Evolutionary conservation across 2,888 invertebrate genomes (phyloP).

Genomic region (Oscheius sp.): DNA sequence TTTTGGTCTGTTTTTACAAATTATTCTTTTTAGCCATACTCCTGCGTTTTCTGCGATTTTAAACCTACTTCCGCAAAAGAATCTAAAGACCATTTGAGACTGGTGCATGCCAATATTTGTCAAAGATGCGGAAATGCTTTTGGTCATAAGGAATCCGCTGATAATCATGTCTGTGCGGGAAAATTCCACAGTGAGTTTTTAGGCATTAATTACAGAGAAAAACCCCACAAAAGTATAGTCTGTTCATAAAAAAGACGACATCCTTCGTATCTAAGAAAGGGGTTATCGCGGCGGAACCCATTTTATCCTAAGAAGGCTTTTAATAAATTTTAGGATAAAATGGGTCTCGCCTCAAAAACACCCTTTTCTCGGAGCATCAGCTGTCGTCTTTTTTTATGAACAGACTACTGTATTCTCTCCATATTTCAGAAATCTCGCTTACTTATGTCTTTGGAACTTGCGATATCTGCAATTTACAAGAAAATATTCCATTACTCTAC

Average conservation of each 20-base stretch:
- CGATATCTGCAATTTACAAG: neutral
- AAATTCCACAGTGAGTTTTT: neutral
- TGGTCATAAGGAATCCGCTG: neutral
- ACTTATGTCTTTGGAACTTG: conserved; percentile 1
- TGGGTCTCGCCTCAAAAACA: too few species aligned
- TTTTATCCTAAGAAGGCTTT: too few species aligned
- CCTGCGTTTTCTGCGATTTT: neutral
- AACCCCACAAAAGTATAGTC: too few species aligned
- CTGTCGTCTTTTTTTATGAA: too few species aligned
- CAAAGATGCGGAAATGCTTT: conserved; percentile 22
- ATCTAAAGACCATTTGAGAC: conserved; percentile 16
- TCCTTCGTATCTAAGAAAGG: too few species aligned
- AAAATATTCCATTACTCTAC: conserved; percentile 1
- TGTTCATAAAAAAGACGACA: too few species aligned
- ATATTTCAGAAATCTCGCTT: neutral
- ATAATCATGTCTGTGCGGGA: neutral
- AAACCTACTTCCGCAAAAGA: too few species aligned
- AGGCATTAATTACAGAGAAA: neutral
- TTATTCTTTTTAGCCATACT: neutral
- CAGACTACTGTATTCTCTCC: too few species aligned
- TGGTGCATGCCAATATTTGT: neutral
- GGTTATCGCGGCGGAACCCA: too few species aligned
- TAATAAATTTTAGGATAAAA: too few species aligned
- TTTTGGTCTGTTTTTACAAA: too few species aligned
- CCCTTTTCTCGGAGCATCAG: too few species aligned